Evolutionary conservation across 1,140 invertebrate species (phyloP), one percentile per base, ranked within the genome.

Genomic region (Physella acuta): DNA sequence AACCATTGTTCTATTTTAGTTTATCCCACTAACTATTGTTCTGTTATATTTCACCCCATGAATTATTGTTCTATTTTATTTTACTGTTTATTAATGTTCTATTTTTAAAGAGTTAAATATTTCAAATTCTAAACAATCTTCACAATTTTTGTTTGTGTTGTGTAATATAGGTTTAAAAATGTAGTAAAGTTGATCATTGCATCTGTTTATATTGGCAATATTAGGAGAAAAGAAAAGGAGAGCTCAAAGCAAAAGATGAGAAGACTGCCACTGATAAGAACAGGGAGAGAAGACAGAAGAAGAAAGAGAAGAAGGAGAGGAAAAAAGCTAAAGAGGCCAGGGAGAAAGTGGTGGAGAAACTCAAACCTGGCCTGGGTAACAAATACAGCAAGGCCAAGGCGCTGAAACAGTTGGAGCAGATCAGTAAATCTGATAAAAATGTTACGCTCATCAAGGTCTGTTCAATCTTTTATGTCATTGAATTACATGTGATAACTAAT

Each of bases 191-290:
- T 67, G 5, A 8, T 59, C n/a, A 51, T 58, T 58, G n/a, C 28
- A 5, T 8, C n/a, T 58, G 11, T 17, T n/a, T n/a, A n/a, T n/a
- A n/a, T n/a, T n/a, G n/a, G n/a, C n/a, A n/a, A n/a, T 51, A 70
- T 31, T 49, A 81, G 80, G 79, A 90, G 31, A 94, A 92, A 86
- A 82, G 85, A n/a, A 92, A 90, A 79, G 92, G 92, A 56, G 90
- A 92, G 60, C 66, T 93, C 0, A 90, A 93, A 75, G 92, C 91
- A 37, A 90, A 91, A 84, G 87, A 89, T 34, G 95, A 98, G 86
- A 88, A 91, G 79, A 90, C 90, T 0, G 86, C 88, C 36, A 95
- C 94, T 0, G 95, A 98, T 83, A 95, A 91, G 85, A 95, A 95
- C 75, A 88, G 94, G 51, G 92, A 93, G 77, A 88, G 94, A 72